Percentiles rank a stretch among this genome's conserved stretches.
Evolutionary conservation across 2,113 vertebrate genomes (phyloP).

Genomic region (Larimichthys crocea): DNA sequence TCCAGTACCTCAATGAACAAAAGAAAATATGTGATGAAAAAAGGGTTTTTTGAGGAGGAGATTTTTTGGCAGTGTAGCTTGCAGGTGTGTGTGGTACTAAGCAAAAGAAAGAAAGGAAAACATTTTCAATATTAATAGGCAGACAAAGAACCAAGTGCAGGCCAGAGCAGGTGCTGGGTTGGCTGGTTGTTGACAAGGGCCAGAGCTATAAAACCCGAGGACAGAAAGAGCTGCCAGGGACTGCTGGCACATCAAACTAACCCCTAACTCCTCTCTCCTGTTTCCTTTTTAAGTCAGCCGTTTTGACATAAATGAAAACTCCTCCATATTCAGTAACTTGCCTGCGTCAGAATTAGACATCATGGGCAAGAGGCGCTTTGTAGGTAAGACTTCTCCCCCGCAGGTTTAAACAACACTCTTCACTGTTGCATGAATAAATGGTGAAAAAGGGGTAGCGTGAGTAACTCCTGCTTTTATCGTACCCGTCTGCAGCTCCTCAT

Average conservation of each 20-base stretch:
- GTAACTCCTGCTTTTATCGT: neutral
- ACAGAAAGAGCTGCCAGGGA: conserved; percentile 62
- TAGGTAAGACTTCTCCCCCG: conserved; percentile 83
- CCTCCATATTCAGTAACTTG: conserved; percentile 90
- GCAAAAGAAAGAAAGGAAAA: conserved; percentile 17
- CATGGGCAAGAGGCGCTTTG: conserved; percentile 91
- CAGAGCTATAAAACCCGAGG: conserved; percentile 60
- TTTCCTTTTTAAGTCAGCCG: conserved; percentile 71
- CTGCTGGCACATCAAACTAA: conserved; percentile 49
- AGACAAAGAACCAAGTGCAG: conserved; percentile 6
- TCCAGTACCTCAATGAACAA: neutral
- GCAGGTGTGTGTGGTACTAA: conserved; percentile 7
- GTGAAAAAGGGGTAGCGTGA: neutral
- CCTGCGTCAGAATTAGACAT: conserved; percentile 93
- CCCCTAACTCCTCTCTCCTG: conserved; percentile 38
- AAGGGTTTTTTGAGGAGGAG: neutral
- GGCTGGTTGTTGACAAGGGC: conserved; percentile 30
- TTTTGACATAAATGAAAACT: conserved; percentile 84
- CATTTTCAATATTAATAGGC: neutral
- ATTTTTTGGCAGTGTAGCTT: neutral
- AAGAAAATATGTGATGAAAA: neutral
- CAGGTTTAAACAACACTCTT: neutral
- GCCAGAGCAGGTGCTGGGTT: conserved; percentile 62
- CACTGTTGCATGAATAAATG: neutral
- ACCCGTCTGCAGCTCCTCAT: conserved; percentile 85